Evolutionary conservation across 2,113 vertebrate genomes (phyloP), one percentile per base, ranked within the genome.

Genomic region (Syngnathus floridae): DNA sequence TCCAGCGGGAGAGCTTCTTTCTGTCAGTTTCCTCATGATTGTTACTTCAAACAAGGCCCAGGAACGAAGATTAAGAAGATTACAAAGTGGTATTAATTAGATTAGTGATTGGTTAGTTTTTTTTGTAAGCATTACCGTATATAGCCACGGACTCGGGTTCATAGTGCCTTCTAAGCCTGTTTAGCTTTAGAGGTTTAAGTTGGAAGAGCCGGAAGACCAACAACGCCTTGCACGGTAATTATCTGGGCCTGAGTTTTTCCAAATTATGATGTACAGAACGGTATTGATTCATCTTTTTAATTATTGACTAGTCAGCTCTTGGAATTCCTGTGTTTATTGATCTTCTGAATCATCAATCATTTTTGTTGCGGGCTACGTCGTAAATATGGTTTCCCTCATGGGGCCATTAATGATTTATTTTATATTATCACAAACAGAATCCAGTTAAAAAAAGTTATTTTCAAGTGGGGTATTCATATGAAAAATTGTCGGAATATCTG

Each of bases 161-260:
- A 40, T 58, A 59, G 59, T 22, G 1, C 73, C 68, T 73, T 58
- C 40, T 84, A 77, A 84, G 62, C 68, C 70, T 72, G 65, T 80
- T 79, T 78, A 76, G 74, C 66, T 69, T 76, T 57, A 73, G 70
- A 69, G 56, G 26, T 64, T 78, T 64, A 69, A 83, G 70, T 90
- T 89, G 86, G 81, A 82, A 64, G 85, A 88, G 58, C 71, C 79
- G 59, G 70, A 83, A 81, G 80, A 83, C 61, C 69, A 82, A 19
- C 70, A 76, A 26, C 55, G 19, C 72, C 64, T 73, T 55, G 55
- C 83, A 69, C 89, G 86, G 87, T 89, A 86, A 69, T 75, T 74
- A 12, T 70, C 11, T 55, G 70, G 2, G 26, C 52, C 21, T 66
- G 35, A 16, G 49, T 5, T 61, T 56, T 43, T 5, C 38, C 54